Percentiles rank a stretch among this genome's conserved stretches.
These are phyloP conservation scores for Acyrthosiphon pisum DNA, from an alignment of 1,140 invertebrate genomes.

Conservation along the genomic window DNA sequence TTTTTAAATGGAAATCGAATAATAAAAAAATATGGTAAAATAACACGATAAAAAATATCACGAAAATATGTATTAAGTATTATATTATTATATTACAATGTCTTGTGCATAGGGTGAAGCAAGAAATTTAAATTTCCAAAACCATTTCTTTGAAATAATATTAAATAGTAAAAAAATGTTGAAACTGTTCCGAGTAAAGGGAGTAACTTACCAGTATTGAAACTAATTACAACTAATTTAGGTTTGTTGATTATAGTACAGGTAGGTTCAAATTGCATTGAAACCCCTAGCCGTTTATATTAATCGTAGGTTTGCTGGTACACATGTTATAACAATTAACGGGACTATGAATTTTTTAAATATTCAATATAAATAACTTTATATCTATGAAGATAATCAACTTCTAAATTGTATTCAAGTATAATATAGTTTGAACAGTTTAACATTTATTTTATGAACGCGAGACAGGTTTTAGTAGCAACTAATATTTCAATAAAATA, in stretches of 20 bases:
- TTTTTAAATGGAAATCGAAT: background rate
- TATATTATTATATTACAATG: no score
- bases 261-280: background rate
- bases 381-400: no score
- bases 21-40: no score
- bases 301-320: background rate
- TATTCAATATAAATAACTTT: no score
- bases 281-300: no score
- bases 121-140: no score
- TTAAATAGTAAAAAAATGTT: no score
- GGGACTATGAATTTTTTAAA: no score
- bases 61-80: background rate
- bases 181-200: no score
- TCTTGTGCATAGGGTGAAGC: no score
- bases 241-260: background rate
- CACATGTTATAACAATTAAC: background rate
- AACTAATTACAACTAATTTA: background rate
- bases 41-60: background rate
- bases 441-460: background rate
- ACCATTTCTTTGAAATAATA: no score
- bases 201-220: no score
- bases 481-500: background rate
- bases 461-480: background rate
- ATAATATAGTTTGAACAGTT: background rate
- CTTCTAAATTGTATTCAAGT: background rate